A percentile compares a stretch with the other conserved stretches of the same genome.
These are phyloP conservation scores for Tetropium fuscum DNA, from an alignment of 2,888 invertebrate genomes.

Conservation along the genomic window DNA sequence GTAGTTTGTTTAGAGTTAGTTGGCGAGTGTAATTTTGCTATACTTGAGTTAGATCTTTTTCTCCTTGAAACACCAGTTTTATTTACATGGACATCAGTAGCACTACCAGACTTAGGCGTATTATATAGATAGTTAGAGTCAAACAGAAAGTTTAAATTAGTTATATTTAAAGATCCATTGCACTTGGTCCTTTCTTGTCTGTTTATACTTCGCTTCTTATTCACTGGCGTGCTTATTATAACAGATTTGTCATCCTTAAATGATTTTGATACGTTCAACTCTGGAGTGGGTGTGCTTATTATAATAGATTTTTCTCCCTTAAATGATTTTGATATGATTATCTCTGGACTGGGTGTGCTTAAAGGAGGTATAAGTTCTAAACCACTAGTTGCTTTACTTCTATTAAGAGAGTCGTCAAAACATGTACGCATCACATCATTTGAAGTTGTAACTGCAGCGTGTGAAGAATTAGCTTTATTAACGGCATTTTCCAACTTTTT, in stretches of 20 bases:
- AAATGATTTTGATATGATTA: background rate
- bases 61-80: slow-evolving; percentile 11
- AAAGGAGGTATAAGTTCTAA: slow-evolving; percentile 4
- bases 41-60: slow-evolving; percentile 45
- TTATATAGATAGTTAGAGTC: slow-evolving; percentile 43
- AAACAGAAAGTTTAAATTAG: slow-evolving; percentile 51
- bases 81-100: slow-evolving; percentile 30
- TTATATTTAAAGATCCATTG: slow-evolving; percentile 43
- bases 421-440: slow-evolving; percentile 11
- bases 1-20: slow-evolving; percentile 44
- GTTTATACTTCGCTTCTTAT: slow-evolving; percentile 36
- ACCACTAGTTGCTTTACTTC: background rate
- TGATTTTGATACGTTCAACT: background rate
- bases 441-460: background rate
- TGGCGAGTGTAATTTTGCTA: slow-evolving; percentile 48
- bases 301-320: too few species aligned
- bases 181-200: slow-evolving; percentile 26
- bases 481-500: background rate
- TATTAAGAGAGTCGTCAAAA: slow-evolving; percentile 12
- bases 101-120: slow-evolving; percentile 25
- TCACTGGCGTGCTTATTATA: slow-evolving; percentile 39
- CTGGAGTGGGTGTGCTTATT: slow-evolving; percentile 2
- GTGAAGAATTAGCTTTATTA: slow-evolving; percentile 7
- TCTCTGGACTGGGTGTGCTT: background rate
- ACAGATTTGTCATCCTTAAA: slow-evolving; percentile 6